A percentile compares a stretch with the other conserved stretches of the same genome.
Conservation (phyloP, 2,797 vertebrate species). For the Pyrocephalus nanus region DNA sequence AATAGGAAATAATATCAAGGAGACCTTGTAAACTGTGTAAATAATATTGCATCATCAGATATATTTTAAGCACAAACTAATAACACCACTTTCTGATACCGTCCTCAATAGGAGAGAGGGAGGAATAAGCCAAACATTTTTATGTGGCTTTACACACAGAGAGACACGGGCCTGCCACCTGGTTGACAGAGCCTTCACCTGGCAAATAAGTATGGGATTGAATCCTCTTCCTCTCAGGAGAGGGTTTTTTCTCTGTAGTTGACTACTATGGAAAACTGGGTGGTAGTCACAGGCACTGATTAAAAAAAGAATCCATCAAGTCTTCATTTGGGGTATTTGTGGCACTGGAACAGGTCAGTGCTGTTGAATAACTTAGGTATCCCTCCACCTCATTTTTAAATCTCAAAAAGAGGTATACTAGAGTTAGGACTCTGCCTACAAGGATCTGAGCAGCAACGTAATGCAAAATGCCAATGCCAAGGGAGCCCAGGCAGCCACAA, state of each 20-base stretch:
- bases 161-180: background rate
- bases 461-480: background rate
- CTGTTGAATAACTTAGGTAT: background rate
- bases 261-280: background rate
- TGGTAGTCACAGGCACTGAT: accelerated
- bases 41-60: background rate
- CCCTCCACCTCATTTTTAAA: background rate
- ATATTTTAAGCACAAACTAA: constrained; percentile 9
- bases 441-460: background rate
- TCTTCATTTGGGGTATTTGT: background rate
- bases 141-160: background rate
- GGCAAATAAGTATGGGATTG: background rate
- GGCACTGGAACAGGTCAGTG: background rate
- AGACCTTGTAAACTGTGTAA: background rate
- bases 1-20: background rate
- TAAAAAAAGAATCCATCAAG: background rate
- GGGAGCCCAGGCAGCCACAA: background rate
- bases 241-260: background rate
- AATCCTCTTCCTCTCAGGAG: background rate
- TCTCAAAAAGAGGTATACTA: background rate
- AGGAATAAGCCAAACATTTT: background rate
- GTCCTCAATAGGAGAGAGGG: background rate
- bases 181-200: background rate
- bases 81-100: background rate
- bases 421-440: background rate